Conservation (phyloP, 2,797 vertebrate species). For the Periparus ater region DNA sequence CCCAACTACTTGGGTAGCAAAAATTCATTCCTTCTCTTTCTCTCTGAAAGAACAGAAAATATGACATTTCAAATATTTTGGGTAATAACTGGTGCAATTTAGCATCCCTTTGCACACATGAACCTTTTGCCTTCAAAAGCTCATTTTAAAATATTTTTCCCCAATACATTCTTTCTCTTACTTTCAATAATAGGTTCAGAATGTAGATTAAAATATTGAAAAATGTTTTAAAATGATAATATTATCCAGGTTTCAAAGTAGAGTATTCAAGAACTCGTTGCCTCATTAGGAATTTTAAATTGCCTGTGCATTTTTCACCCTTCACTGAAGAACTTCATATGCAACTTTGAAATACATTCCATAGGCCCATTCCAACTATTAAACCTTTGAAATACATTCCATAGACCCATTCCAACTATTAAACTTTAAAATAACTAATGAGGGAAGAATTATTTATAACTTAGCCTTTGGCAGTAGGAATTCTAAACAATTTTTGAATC, state of each 20-base stretch:
- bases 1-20: background rate
- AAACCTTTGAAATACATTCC: conserved; percentile 47
- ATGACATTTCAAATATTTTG: background rate
- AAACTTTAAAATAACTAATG: conserved; percentile 62
- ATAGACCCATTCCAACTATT: conserved; percentile 62
- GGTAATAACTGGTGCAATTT: background rate
- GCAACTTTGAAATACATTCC: conserved; percentile 57
- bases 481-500: conserved; percentile 67
- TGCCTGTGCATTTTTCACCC: background rate
- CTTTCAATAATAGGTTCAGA: background rate
- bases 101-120: background rate
- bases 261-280: background rate
- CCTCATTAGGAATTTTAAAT: background rate
- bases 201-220: background rate
- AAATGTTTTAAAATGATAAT: background rate
- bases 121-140: background rate
- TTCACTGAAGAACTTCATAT: conserved; percentile 20
- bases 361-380: conserved; percentile 12
- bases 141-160: background rate
- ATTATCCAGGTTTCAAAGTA: background rate
- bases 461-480: conserved; percentile 67
- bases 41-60: background rate
- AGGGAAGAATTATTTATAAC: conserved; percentile 73
- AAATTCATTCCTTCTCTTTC: background rate
- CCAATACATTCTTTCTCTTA: background rate